Percentiles rank a stretch among this genome's conserved stretches.
phyloP scores from a whole-genome alignment of 2,113 vertebrate genomes.

The Empidonax traillii region DNA sequence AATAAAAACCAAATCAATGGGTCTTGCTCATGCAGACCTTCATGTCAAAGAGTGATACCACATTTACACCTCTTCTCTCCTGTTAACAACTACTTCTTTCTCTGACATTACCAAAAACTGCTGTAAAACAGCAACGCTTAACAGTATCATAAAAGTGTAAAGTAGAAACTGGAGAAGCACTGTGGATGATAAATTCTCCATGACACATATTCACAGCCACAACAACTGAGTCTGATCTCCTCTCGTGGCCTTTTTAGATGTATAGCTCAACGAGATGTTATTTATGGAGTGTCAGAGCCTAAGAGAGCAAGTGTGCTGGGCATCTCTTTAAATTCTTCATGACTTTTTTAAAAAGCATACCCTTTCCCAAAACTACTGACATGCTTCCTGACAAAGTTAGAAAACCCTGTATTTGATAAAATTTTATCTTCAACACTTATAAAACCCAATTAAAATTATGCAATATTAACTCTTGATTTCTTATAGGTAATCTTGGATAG shows the following conservation, averaged over 20 bases:
- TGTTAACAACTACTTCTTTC: neutral
- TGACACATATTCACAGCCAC: neutral
- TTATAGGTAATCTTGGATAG: neutral
- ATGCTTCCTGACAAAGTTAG: neutral
- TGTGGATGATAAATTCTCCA: neutral
- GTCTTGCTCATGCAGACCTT: neutral
- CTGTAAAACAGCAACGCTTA: neutral
- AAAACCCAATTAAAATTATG: neutral
- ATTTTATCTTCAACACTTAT: neutral
- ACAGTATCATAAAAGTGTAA: neutral
- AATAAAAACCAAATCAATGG: neutral
- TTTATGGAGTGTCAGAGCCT: conserved; percentile 2
- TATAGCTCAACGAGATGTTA: neutral
- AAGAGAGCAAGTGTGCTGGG: neutral
- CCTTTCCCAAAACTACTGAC: neutral
- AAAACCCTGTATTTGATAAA: neutral
- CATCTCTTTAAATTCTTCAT: neutral
- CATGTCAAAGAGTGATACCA: neutral
- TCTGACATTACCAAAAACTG: neutral
- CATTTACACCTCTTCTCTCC: neutral
- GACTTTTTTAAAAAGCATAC: neutral
- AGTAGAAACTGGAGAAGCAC: neutral
- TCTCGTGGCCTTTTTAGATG: neutral
- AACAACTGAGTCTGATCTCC: neutral
- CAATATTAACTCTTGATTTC: neutral